Evolutionary conservation across 35 echinoderm and acorn worm genomes (phyloP).

Genomic region (Heliocidaris erythrogramma): DNA sequence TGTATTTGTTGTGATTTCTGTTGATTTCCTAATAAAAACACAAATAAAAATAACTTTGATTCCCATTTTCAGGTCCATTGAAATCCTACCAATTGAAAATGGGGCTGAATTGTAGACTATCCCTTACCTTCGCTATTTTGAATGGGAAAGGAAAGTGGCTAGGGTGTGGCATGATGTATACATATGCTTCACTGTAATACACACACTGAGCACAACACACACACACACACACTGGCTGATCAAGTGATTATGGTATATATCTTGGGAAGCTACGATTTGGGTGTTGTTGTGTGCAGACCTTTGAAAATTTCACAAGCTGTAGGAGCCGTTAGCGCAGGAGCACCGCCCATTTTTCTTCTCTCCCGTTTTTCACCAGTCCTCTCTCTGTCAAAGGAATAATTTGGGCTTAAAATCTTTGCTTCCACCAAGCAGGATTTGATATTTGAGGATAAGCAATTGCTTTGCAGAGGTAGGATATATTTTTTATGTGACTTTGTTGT

Average conservation of each 20-base stretch:
- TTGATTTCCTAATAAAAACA: no score
- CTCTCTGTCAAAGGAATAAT: background rate
- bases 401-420: background rate
- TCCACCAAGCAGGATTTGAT: background rate
- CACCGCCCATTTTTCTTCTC: slow-evolving; percentile 7
- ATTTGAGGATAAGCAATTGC: slow-evolving; percentile 1
- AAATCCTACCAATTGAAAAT: background rate
- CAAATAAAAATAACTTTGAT: no score
- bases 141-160: background rate
- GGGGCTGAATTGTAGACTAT: background rate
- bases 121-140: background rate
- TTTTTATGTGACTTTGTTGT: background rate
- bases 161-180: background rate
- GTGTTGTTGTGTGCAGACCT: background rate
- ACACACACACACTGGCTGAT: background rate
- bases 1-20: no score
- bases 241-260: background rate
- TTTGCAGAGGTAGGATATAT: background rate
- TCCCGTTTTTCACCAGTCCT: background rate
- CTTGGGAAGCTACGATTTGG: background rate
- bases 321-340: background rate
- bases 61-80: no score
- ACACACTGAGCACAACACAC: background rate
- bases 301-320: background rate
- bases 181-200: background rate